Conservation (phyloP, 1,140 invertebrate genomes). For the Meloidogyne exigua region DNA sequence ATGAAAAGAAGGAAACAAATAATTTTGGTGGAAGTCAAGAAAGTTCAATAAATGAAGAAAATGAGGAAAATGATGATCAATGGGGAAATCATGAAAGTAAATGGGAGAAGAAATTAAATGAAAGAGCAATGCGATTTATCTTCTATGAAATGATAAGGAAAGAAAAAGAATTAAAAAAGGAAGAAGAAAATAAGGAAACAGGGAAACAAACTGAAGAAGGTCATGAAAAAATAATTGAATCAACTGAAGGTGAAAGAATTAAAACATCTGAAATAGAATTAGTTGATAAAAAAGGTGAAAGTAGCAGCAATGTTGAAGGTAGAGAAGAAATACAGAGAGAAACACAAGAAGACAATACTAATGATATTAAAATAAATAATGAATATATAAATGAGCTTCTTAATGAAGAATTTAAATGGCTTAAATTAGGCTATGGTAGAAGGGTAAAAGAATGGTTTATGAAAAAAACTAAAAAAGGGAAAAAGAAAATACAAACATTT, state of each 20-base stretch:
- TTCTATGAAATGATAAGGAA: background rate
- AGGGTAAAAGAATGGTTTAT: background rate
- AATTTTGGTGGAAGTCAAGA: background rate
- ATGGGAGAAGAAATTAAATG: background rate
- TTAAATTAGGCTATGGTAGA: background rate
- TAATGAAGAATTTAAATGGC: background rate
- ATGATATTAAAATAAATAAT: too few species aligned
- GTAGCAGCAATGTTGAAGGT: background rate
- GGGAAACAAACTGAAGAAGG: background rate
- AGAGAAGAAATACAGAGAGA: background rate
- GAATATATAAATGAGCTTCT: background rate
- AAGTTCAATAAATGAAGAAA: too few species aligned
- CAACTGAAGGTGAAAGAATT: too few species aligned
- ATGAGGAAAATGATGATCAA: background rate
- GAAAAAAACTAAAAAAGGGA: background rate
- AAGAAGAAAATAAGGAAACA: background rate
- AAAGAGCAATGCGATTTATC: background rate
- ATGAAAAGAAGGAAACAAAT: background rate
- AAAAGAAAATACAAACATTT: background rate
- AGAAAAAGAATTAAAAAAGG: background rate
- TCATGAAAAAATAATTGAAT: background rate
- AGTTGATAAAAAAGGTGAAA: too few species aligned
- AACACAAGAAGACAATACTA: too few species aligned
- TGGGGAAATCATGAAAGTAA: background rate
- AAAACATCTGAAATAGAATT: background rate